Evolutionary conservation across 2,888 invertebrate genomes (phyloP), one percentile per base, ranked within the genome.

Genomic region (Hypsopygia costalis): DNA sequence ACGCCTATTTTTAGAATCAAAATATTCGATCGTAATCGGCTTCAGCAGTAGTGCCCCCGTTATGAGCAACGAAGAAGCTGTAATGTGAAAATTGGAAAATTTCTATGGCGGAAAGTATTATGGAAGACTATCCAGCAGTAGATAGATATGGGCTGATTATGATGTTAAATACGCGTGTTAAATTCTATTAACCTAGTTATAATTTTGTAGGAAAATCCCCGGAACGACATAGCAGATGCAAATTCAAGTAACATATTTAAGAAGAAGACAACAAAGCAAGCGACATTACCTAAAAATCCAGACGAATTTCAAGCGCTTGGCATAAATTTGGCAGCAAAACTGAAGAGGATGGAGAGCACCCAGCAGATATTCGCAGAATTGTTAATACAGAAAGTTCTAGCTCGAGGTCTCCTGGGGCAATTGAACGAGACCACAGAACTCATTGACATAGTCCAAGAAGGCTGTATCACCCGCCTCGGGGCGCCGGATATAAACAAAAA

Each of bases 361-460:
- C 47, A 47, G 22, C 47, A 43, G 16, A 36, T 47, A 0, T 41
- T 36, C 9, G 47, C 47, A 1, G 47, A 47, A 25, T 9, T 44
- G n/a, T 27, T 47, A 1, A 47, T 47, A 30, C 47, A 47, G 21
- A 47, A 47, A 32, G 47, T 47, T 5, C 9, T 47, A 7, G 39
- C 44, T 5, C 25, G 41, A 6, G 47, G 47, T 5, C 41, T 47
- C 1, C 7, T 41, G 12, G 44, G 44, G 2, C 36, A 47, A 11
- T 36, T 44, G 6, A 36, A 34, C 6, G 36, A 41, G 6, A 35
- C 6, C 2, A 43, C 47, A 3, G 44, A 44, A 8, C 7, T 47
- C 5, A 31, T 44, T 9, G 43, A 47, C 29, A 9, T 25, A 25
- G 25, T 25, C 2, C 8, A 25, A n/a, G 25, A n/a, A 8, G 25